These are phyloP conservation scores for Sarcophaga bullata DNA, from an alignment of 1,140 invertebrate genomes.

Conservation along the genomic window DNA sequence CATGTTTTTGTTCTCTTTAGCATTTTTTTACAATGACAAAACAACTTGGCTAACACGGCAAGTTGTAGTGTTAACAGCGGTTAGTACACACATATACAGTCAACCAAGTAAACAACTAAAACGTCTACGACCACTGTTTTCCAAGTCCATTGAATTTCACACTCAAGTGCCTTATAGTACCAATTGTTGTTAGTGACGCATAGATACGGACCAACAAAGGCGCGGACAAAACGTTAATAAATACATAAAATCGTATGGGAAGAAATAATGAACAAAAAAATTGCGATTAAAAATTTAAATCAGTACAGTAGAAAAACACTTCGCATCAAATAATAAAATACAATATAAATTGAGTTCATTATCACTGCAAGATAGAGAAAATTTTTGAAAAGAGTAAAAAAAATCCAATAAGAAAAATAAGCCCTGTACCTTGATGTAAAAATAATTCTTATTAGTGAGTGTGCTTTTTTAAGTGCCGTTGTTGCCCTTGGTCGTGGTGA, in stretches of 20 bases:
- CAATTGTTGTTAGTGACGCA: constrained; percentile 25
- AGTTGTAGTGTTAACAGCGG: background rate
- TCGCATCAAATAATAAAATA: background rate
- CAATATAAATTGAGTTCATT: constrained; percentile 29
- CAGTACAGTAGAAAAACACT: background rate
- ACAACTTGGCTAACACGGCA: constrained; percentile 29
- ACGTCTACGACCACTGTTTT: constrained; percentile 22
- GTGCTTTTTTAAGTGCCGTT: constrained; percentile 6
- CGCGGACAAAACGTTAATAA: constrained; percentile 36
- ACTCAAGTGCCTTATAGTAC: constrained; percentile 33
- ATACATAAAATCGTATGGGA: constrained; percentile 2
- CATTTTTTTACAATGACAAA: constrained; percentile 12
- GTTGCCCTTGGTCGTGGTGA: constrained; percentile 32
- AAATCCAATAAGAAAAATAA: constrained; percentile 14
- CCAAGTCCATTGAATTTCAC: constrained; percentile 11
- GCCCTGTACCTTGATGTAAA: too few relatives aligned
- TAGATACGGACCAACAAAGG: constrained; percentile 35
- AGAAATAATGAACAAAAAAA: constrained; percentile 8
- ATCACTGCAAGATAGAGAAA: constrained; percentile 24
- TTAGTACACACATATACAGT: background rate
- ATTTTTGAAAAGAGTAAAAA: constrained; percentile 3
- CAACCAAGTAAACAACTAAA: background rate
- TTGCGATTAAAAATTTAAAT: background rate
- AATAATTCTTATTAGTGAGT: too few relatives aligned
- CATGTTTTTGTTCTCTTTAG: background rate